A percentile compares a stretch with the other conserved stretches of the same genome.
phyloP scores from a whole-genome alignment of 1,140 invertebrate species.

The Drosophila obscura region DNA sequence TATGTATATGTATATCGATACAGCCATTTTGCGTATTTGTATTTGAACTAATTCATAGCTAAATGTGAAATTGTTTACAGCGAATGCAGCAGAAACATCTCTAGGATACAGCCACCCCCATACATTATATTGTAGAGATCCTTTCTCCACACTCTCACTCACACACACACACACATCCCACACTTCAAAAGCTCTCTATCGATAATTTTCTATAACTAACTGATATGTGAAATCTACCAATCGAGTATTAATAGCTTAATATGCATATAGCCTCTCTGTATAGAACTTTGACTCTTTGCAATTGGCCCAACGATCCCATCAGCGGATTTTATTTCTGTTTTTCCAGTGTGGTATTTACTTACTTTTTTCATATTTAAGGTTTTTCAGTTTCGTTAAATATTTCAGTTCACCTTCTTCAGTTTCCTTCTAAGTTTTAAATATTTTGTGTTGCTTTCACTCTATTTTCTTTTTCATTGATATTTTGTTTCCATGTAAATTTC shows the following conservation, averaged over 20 bases:
- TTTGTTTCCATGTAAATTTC: too few species aligned
- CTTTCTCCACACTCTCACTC: slow-evolving; percentile 4
- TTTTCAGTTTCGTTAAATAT: too few species aligned
- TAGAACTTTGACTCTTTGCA: slow-evolving; percentile 61
- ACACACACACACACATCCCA: slow-evolving; percentile 1
- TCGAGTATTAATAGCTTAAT: slow-evolving; percentile 81
- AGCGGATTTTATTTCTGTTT: neutral
- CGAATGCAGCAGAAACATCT: slow-evolving; percentile 45
- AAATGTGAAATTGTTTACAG: slow-evolving; percentile 74
- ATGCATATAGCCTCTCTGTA: slow-evolving; percentile 72
- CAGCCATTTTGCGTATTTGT: slow-evolving; percentile 65
- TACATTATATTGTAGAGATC: slow-evolving; percentile 11
- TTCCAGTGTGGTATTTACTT: too few species aligned
- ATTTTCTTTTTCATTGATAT: too few species aligned
- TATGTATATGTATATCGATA: slow-evolving; percentile 42
- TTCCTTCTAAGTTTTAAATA: too few species aligned
- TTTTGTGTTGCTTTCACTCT: too few species aligned
- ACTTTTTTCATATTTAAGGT: too few species aligned
- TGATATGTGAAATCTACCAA: slow-evolving; percentile 73
- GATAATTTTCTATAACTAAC: slow-evolving; percentile 51
- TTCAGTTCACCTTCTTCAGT: too few species aligned
- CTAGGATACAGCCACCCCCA: slow-evolving; percentile 5
- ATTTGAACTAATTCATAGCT: slow-evolving; percentile 52
- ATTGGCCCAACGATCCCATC: slow-evolving; percentile 11
- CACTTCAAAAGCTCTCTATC: slow-evolving; percentile 18